Conservation (phyloP, 2,797 vertebrate species). For the Phalanger gymnotis region DNA sequence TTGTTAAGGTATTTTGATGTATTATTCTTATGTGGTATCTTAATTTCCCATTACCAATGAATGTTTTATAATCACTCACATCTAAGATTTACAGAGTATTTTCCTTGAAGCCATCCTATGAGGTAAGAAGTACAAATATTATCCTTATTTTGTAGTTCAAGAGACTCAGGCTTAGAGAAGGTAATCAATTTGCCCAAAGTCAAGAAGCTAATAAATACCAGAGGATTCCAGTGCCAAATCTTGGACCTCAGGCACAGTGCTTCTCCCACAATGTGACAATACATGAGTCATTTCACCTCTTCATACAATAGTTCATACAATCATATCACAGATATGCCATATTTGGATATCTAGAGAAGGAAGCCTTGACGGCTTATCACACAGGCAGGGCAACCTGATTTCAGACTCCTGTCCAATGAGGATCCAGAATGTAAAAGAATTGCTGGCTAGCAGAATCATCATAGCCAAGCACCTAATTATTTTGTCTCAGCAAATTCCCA, state of each 20-base stretch:
- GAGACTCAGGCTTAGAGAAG: not conserved
- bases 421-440: not conserved
- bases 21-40: not conserved
- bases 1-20: not conserved
- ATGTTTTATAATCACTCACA: not conserved
- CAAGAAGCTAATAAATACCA: not conserved
- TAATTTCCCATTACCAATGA: not conserved
- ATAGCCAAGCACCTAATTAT: not conserved
- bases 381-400: not conserved
- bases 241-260: not conserved
- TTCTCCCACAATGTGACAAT: not conserved
- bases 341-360: not conserved
- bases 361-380: not conserved
- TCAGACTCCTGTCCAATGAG: not conserved
- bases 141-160: not conserved
- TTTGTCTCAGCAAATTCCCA: not conserved
- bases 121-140: not conserved
- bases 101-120: not conserved
- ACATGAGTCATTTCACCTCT: not conserved
- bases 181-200: not conserved
- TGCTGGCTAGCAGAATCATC: not conserved
- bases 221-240: not conserved
- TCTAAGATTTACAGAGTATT: not conserved
- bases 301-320: not conserved
- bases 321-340: not conserved